phyloP scores from a whole-genome alignment of 2,888 invertebrate species.

The Xanthorhoe designata region DNA sequence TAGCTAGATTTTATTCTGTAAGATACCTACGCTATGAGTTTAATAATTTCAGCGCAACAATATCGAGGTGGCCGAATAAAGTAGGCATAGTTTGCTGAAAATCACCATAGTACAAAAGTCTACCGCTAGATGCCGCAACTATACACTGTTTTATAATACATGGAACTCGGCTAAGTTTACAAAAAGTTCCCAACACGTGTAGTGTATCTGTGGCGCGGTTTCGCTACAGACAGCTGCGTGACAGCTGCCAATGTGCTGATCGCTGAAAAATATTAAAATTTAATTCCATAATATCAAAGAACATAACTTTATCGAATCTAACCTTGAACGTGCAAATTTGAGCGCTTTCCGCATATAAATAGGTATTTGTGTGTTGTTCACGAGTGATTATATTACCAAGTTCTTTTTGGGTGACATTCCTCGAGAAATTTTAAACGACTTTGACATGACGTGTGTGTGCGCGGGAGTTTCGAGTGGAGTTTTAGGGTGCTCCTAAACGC shows the following conservation, averaged over 20 bases:
- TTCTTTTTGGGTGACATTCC: slow-evolving; percentile 45
- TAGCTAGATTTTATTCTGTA: no score
- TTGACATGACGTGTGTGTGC: slow-evolving; percentile 68
- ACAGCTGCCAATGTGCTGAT: slow-evolving; percentile 64
- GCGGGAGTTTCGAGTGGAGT: slow-evolving; percentile 70
- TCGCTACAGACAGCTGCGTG: slow-evolving; percentile 56
- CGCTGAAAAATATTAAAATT: slow-evolving; percentile 44
- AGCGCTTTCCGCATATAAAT: slow-evolving; percentile 17
- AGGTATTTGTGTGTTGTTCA: slow-evolving; percentile 39
- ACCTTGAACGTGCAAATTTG: slow-evolving; percentile 33
- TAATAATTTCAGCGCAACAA: not conserved
- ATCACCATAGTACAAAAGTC: slow-evolving; percentile 8
- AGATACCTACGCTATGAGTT: no score
- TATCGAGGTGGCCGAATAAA: not conserved
- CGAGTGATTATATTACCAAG: slow-evolving; percentile 47
- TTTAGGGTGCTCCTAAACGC: slow-evolving; percentile 38
- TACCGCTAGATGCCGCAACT: slow-evolving; percentile 58
- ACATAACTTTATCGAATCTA: slow-evolving; percentile 22
- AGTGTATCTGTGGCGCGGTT: slow-evolving; percentile 55
- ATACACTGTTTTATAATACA: slow-evolving; percentile 5
- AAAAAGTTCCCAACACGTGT: slow-evolving; percentile 45
- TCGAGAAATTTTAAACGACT: slow-evolving; percentile 57
- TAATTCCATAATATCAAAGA: slow-evolving; percentile 12
- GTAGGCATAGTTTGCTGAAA: slow-evolving; percentile 15
- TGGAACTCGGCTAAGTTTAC: slow-evolving; percentile 31